Evolutionary conservation across 2,888 invertebrate species (phyloP).

Genomic region (Dryobota labecula): DNA sequence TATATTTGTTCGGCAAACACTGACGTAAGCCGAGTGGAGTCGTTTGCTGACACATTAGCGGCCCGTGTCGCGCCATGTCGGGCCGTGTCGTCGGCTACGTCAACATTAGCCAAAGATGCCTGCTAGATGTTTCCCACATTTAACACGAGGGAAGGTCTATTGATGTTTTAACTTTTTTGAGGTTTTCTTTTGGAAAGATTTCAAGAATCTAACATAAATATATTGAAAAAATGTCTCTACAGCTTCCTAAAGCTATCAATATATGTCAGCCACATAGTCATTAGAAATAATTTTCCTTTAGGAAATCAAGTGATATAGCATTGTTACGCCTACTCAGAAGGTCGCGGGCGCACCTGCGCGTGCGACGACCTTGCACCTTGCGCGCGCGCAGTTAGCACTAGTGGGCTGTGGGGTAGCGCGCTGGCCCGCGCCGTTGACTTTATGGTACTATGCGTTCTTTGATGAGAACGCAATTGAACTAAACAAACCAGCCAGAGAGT

Average conservation of each 20-base stretch:
- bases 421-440: conserved; percentile 17
- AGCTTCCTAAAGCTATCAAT: not conserved
- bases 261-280: not conserved
- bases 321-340: conserved; percentile 10
- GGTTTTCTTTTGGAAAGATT: not conserved
- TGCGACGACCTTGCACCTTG: conserved; percentile 75
- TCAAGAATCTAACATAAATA: not conserved
- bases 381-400: conserved; percentile 34
- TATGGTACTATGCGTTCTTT: conserved; percentile 1
- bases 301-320: conserved; percentile 25
- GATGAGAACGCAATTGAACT: too few relatives aligned
- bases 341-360: conserved; percentile 63
- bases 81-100: conserved; percentile 1
- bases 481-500: not conserved
- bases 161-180: not conserved
- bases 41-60: conserved; percentile 62
- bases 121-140: too few relatives aligned
- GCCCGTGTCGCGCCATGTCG: conserved; percentile 37
- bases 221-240: not conserved
- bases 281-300: not conserved
- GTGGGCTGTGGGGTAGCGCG: not conserved
- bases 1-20: conserved; percentile 51
- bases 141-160: not conserved
- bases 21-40: not conserved
- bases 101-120: conserved; percentile 24